These are phyloP conservation scores for Drosophila gunungcola DNA, from an alignment of 1,140 invertebrate genomes.

Conservation along the genomic window DNA sequence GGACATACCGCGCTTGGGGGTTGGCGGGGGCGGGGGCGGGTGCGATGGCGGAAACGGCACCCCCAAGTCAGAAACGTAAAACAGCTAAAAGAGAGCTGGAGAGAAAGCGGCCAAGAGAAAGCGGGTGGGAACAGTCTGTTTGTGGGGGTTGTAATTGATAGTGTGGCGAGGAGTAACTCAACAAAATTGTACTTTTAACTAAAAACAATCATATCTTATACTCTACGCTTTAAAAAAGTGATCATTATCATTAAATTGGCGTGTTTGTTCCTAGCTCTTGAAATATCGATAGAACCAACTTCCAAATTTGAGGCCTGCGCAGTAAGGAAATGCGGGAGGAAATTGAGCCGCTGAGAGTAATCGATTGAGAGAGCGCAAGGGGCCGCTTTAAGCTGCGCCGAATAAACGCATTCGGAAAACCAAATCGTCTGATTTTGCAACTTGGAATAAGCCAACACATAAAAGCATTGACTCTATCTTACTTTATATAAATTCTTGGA, in stretches of 20 bases:
- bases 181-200: background rate
- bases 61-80: conserved; percentile 20
- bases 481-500: too few species aligned
- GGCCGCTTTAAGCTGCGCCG: background rate
- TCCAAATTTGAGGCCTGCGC: conserved; percentile 37
- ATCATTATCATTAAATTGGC: background rate
- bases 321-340: conserved; percentile 1
- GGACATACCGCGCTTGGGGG: conserved; percentile 57
- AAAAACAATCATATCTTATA: too few species aligned
- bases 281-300: conserved; percentile 1
- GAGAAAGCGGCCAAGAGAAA: background rate
- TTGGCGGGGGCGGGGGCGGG: conserved; percentile 32
- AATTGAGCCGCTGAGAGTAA: background rate
- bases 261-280: background rate
- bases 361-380: conserved; percentile 11
- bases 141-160: background rate
- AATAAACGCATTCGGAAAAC: conserved; percentile 45
- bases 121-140: background rate
- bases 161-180: too few species aligned
- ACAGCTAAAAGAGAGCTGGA: conserved; percentile 17
- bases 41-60: conserved; percentile 31
- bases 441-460: background rate
- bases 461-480: background rate
- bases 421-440: conserved; percentile 44
- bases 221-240: too few species aligned